Base-by-base conservation (phyloP, 2,888 invertebrate genomes). In the Tipula lateralis region DNA sequence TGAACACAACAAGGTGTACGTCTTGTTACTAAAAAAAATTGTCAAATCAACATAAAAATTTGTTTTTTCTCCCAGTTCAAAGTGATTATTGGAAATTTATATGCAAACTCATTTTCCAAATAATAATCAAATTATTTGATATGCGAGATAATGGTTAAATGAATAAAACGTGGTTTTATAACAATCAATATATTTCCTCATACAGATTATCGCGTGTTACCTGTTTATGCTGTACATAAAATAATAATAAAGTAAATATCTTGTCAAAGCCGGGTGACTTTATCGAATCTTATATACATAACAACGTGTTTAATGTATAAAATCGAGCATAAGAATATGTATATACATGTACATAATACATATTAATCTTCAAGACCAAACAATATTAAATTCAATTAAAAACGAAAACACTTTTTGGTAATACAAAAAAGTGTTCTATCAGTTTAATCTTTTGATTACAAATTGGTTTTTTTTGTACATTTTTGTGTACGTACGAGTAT, bases 41-140 rank as follows among this genome's bases (percentile, higher is more conserved):
- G 24, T 66, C 19, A 66, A 66, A 66, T 66, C 66, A 66, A 66
- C 66, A 66, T 24, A 66, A 66, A 66, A 66, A 66, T 66, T 9
- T 66, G 66, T 66, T 66, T 66, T n/a, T 66, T 24, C 66, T 24
- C 66, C 19, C 66, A 66, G 66, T 66, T 66, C 24, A 66, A 66
- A 7, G 66, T 66, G 24, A 66, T 66, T 66, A 66, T 66, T 66
- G 66, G 24, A 66, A 66, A 66, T 66, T 2, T 66, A 66, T 66
- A 66, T 66, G 66, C 66, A 66, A 66, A 66, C 66, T 66, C 66
- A 66, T 66, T 66, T 66, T 66, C 66, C 66, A 66, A 66, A 66
- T 66, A 66, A 66, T 66, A 66, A 66, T 66, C 66, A 66, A 66
- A 66, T 66, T 66, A 66, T 66, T 66, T 66, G 66, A 66, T 66